Evolutionary conservation across 1,140 invertebrate species (phyloP).

Genomic region (Laupala kohalensis): DNA sequence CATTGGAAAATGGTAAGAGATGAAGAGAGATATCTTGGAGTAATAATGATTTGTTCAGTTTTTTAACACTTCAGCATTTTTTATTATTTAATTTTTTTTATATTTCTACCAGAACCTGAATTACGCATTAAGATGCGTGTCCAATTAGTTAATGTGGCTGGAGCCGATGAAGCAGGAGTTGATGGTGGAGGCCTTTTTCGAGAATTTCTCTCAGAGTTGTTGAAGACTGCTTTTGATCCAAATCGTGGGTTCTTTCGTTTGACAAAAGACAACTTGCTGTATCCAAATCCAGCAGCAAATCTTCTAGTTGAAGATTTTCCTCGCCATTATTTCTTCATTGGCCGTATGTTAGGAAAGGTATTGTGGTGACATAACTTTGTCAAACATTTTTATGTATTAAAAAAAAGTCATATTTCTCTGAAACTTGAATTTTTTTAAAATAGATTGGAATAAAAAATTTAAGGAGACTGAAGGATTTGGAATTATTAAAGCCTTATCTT

Average conservation of each 20-base stretch:
- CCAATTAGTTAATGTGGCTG: slow-evolving; percentile 77
- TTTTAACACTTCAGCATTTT: background rate
- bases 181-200: slow-evolving; percentile 91
- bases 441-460: too few species aligned
- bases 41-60: background rate
- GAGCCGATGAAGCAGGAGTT: slow-evolving; percentile 86
- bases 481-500: too few species aligned
- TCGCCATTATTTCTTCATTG: slow-evolving; percentile 92
- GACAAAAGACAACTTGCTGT: slow-evolving; percentile 84
- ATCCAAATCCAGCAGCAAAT: slow-evolving; percentile 87
- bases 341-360: slow-evolving; percentile 86
- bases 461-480: too few species aligned
- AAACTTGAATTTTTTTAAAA: too few species aligned
- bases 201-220: slow-evolving; percentile 79
- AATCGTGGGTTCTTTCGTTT: slow-evolving; percentile 88
- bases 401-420: too few species aligned
- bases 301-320: slow-evolving; percentile 70
- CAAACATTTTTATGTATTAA: too few species aligned
- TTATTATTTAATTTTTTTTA: background rate
- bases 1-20: slow-evolving; percentile 65
- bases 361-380: too few species aligned
- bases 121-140: slow-evolving; percentile 73
- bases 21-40: too few species aligned
- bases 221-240: slow-evolving; percentile 93
- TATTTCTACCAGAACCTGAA: slow-evolving; percentile 55